Evolutionary conservation across 2,113 vertebrate species (phyloP), one percentile per base, ranked within the genome.

Genomic region (Oryzias javanicus): DNA sequence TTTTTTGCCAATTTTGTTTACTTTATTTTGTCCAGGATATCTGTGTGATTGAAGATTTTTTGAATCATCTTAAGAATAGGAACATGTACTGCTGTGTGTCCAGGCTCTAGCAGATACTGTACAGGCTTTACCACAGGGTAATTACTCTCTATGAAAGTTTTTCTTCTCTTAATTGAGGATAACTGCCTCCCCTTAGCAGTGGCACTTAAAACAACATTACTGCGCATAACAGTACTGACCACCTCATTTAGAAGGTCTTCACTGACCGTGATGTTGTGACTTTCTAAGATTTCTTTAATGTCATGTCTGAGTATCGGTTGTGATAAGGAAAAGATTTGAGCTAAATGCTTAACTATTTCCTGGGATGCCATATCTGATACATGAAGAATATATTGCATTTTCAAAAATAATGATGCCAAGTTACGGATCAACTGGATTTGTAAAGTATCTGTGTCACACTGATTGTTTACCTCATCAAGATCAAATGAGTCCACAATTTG

Each of bases 1-100:
- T 52, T 6, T 15, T 46, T 42, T 47, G 49, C 2, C 13, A 24
- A 1, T 2, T 67, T 53, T 35, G 41, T 67, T 53, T 67, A 47
- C 22, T 13, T 6, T 14, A 58, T 67, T 57, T 45, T 58, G 5
- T 58, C 47, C 3, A 50, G 40, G 44, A 67, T 44, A 3, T 67
- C 55, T 12, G 64, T 67, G 22, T 67, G 63, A 6, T 35, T 58
- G n/a, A 58, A 67, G 1, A 58, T 51, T 45, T 51, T 22, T 5
- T 66, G 35, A 0, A 58, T 57, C 55, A 66, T 66, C 4, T 52
- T 40, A 62, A 62, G 49, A 52, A 62, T 19, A 4, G 40, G 17
- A 62, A 62, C 29, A 42, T 52, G 4, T 3, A 62, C 60, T 52
- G 60, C 41, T 27, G 49, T 52, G 22, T 52, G 60, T 49, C 58